Evolutionary conservation across 2,113 vertebrate species (phyloP).

Genomic region (Heteronetta atricapilla): DNA sequence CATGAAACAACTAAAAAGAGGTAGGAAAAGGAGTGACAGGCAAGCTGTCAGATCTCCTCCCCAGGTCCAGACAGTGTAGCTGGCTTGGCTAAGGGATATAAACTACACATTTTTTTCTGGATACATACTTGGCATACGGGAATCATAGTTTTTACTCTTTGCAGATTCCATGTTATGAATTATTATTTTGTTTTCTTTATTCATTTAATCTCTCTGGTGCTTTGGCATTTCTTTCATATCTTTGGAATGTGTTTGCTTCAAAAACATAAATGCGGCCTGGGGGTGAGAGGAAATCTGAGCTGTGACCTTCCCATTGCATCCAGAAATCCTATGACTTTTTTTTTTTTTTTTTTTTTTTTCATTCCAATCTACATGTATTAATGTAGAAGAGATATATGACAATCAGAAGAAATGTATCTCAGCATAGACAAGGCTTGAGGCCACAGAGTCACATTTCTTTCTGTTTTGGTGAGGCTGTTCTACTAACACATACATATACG

Average conservation of each 20-base stretch:
- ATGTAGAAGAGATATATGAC: background rate
- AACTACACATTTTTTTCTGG: background rate
- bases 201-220: background rate
- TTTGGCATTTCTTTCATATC: constrained; percentile 22
- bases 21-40: background rate
- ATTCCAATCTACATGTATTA: background rate
- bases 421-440: background rate
- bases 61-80: background rate
- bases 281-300: background rate
- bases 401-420: background rate
- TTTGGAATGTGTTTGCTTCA: constrained; percentile 23
- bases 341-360: background rate
- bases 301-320: background rate
- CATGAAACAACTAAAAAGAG: background rate
- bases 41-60: background rate
- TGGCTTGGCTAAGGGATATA: background rate
- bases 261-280: background rate
- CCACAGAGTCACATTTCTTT: background rate
- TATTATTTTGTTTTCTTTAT: constrained; percentile 9
- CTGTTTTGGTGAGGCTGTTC: background rate
- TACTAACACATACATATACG: background rate
- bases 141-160: background rate
- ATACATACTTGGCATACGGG: background rate
- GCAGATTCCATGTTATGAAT: background rate
- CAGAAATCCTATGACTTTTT: background rate